These are phyloP conservation scores for Benitochromis conjunctus DNA, from an alignment of 2,113 vertebrate species.

Conservation along the genomic window DNA sequence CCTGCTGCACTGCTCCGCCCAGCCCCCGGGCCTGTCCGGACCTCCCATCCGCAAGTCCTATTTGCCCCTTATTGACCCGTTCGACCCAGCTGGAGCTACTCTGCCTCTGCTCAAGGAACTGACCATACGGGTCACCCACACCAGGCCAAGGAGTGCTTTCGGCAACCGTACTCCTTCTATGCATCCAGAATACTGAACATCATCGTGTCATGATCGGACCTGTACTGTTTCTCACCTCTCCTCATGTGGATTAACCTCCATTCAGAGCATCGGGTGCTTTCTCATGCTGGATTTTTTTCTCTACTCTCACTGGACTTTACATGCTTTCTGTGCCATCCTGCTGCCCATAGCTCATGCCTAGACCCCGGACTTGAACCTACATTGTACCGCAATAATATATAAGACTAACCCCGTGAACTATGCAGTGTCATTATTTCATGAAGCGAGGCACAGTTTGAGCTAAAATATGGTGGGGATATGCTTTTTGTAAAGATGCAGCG, in stretches of 20 bases:
- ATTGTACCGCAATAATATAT: slow-evolving; percentile 91
- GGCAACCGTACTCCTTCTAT: slow-evolving; percentile 37
- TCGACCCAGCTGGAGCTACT: not conserved
- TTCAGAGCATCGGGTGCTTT: not conserved
- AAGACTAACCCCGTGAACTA: slow-evolving; percentile 86
- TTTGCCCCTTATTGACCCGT: slow-evolving; percentile 90
- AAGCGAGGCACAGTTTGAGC: slow-evolving; percentile 45
- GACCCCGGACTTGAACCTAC: slow-evolving; percentile 32
- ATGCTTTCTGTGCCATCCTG: slow-evolving; percentile 21
- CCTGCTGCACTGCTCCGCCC: slow-evolving; percentile 87
- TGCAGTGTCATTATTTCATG: slow-evolving; percentile 80
- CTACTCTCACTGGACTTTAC: slow-evolving; percentile 7
- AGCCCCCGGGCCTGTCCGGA: slow-evolving; percentile 92
- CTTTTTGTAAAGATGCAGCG: slow-evolving; percentile 27
- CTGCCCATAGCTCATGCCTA: not conserved
- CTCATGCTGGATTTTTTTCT: slow-evolving; percentile 26
- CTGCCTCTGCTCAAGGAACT: not conserved
- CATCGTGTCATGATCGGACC: not conserved
- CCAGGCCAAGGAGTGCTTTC: not conserved
- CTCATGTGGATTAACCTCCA: slow-evolving; percentile 6
- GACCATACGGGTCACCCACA: not conserved
- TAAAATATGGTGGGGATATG: slow-evolving; percentile 27
- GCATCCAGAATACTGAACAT: slow-evolving; percentile 35
- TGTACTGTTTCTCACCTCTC: not conserved
- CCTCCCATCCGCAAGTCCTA: slow-evolving; percentile 89